These are phyloP conservation scores for Platycheirus rosarum DNA, from an alignment of 2,888 invertebrate species.

Conservation along the genomic window DNA sequence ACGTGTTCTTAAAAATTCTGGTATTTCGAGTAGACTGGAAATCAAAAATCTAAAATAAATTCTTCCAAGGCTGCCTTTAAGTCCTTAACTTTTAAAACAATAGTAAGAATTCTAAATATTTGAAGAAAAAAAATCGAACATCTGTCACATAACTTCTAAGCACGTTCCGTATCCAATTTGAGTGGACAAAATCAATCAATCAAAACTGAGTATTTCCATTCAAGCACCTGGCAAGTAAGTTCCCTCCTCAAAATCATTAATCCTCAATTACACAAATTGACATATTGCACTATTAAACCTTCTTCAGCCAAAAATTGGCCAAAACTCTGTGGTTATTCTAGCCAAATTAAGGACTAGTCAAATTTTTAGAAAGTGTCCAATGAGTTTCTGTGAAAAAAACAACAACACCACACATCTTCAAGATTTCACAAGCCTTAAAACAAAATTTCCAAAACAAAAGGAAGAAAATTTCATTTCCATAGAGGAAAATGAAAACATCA, in stretches of 20 bases:
- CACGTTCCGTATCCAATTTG: constrained; percentile 3
- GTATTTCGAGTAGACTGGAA: too few relatives aligned
- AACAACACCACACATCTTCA: not conserved
- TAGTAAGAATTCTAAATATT: too few relatives aligned
- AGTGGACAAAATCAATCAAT: constrained; percentile 38
- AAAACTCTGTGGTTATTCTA: constrained; percentile 21
- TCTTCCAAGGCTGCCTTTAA: too few relatives aligned
- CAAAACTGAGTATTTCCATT: not conserved
- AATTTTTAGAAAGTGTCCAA: constrained; percentile 16
- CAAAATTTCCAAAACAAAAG: constrained; percentile 16
- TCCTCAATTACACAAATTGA: constrained; percentile 67
- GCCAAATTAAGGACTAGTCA: not conserved
- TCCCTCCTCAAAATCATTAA: constrained; percentile 28
- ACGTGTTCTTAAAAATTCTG: too few relatives aligned
- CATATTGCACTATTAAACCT: constrained; percentile 11
- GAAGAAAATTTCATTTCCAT: constrained; percentile 20
- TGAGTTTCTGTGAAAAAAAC: not conserved
- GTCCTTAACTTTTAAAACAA: too few relatives aligned
- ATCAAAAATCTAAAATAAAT: too few relatives aligned
- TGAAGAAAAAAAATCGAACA: not conserved
- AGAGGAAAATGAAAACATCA: constrained; percentile 47
- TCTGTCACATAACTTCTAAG: constrained; percentile 7
- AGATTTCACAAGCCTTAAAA: constrained; percentile 11
- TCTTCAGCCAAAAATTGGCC: constrained; percentile 37
- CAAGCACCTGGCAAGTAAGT: constrained; percentile 32